These are phyloP conservation scores for Tachycineta bicolor DNA, from an alignment of 2,113 vertebrate genomes.

Conservation along the genomic window DNA sequence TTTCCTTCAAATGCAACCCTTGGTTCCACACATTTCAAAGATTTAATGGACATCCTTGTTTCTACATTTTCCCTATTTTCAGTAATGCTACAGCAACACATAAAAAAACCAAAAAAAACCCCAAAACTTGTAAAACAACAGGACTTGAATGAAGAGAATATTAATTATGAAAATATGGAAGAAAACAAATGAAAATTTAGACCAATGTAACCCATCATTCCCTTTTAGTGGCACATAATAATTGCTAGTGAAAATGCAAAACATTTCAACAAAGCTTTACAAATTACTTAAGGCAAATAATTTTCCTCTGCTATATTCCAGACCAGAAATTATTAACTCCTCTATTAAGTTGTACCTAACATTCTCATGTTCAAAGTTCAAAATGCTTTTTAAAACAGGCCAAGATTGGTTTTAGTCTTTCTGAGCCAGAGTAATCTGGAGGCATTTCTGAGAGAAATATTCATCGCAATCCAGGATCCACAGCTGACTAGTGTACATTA, in stretches of 20 bases:
- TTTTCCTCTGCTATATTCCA: neutral
- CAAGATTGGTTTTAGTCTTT: neutral
- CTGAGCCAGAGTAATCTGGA: neutral
- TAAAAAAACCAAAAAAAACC: neutral
- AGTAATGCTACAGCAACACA: neutral
- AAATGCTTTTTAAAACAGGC: neutral
- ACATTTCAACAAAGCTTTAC: neutral
- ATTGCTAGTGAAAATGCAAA: neutral
- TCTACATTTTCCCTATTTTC: neutral
- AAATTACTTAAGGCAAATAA: neutral
- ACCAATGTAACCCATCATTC: neutral
- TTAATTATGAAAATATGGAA: neutral
- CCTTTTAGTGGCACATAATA: neutral
- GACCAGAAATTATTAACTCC: neutral
- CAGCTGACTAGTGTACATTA: neutral
- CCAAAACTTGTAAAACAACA: neutral
- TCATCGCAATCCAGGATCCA: neutral
- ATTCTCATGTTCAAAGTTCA: neutral
- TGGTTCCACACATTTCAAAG: neutral
- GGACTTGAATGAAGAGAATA: neutral
- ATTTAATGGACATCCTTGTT: neutral
- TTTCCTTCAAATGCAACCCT: neutral
- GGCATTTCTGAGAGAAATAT: neutral
- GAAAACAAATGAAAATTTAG: neutral
- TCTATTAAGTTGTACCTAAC: neutral